phyloP scores from a whole-genome alignment of 2,113 vertebrate genomes.

The Urocynchramus pylzowi region DNA sequence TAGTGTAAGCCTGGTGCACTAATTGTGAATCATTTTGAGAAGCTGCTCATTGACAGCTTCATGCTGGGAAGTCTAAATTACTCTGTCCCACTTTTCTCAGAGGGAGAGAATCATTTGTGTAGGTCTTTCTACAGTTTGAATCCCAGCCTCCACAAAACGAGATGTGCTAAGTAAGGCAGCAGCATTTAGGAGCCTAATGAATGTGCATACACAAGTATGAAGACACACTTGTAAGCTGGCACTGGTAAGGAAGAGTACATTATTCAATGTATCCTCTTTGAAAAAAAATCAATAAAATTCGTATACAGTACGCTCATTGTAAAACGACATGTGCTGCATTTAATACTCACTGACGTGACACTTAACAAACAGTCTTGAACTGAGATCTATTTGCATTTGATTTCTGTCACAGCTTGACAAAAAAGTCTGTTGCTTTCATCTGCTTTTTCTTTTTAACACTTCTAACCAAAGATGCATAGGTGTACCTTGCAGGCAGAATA shows the following conservation, averaged over 20 bases:
- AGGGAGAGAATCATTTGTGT: conserved; percentile 21
- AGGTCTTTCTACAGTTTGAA: conserved; percentile 33
- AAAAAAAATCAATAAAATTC: conserved; percentile 72
- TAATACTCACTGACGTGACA: conserved; percentile 67
- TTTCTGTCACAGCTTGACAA: conserved; percentile 70
- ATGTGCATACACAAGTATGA: conserved; percentile 33
- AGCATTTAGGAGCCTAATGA: conserved; percentile 43
- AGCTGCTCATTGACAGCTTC: conserved; percentile 21
- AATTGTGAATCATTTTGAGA: conserved; percentile 49
- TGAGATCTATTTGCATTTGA: conserved; percentile 73
- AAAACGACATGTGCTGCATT: conserved; percentile 65
- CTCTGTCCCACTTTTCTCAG: conserved; percentile 12
- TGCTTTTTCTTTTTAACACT: conserved; percentile 61
- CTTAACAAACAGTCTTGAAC: conserved; percentile 74
- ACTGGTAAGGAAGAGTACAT: conserved; percentile 33
- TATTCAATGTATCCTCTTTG: conserved; percentile 63
- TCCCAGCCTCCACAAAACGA: conserved; percentile 47
- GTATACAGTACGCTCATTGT: conserved; percentile 62
- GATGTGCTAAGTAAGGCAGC: conserved; percentile 22
- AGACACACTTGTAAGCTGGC: conserved; percentile 42
- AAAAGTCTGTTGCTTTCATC: conserved; percentile 65
- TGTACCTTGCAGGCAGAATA: conserved; percentile 51
- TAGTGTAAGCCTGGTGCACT: background rate
- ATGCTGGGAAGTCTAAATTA: conserved; percentile 35
- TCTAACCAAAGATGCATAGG: conserved; percentile 50